Conservation (phyloP, 2,888 invertebrate species). For the Mayetiola destructor region DNA sequence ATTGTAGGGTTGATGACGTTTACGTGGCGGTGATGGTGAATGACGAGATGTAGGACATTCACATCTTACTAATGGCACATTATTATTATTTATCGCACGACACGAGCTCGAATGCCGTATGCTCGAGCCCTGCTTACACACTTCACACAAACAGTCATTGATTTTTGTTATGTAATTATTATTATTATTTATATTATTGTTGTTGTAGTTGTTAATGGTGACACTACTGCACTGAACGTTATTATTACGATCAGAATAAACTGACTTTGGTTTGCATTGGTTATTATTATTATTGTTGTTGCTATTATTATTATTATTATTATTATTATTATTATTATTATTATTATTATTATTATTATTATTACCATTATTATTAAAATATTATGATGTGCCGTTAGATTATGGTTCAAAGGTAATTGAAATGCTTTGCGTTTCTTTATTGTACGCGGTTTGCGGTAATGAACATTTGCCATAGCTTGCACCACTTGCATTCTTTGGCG, state of each 20-base stretch:
- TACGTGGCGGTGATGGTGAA: conserved; percentile 15
- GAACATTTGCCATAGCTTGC: conserved; percentile 1
- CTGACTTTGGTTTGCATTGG: no score
- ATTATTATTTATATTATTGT: conserved; percentile 35
- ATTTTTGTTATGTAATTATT: conserved; percentile 27
- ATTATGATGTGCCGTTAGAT: no score
- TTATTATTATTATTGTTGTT: conserved; percentile 32
- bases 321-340: conserved; percentile 24
- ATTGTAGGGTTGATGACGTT: conserved; percentile 4
- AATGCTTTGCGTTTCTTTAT: conserved; percentile 17
- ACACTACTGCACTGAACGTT: conserved; percentile 16
- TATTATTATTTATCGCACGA: conserved; percentile 49
- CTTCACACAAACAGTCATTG: conserved; percentile 42
- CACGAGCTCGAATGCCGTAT: conserved; percentile 56
- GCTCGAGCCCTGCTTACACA: conserved; percentile 50
- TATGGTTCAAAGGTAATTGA: conserved; percentile 10
- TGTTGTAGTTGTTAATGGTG: conserved; percentile 23
- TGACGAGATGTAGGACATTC: conserved; percentile 23
- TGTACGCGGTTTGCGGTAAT: conserved; percentile 16
- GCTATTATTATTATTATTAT: conserved; percentile 24
- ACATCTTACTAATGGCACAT: conserved; percentile 22
- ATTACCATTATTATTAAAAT: conserved; percentile 14
- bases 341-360: conserved; percentile 32
- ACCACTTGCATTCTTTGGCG: conserved; percentile 14
- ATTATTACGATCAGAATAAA: no score